Evolutionary conservation across 2,888 invertebrate species (phyloP), one percentile per base, ranked within the genome.

Genomic region (Eristalinus sepulchralis): DNA sequence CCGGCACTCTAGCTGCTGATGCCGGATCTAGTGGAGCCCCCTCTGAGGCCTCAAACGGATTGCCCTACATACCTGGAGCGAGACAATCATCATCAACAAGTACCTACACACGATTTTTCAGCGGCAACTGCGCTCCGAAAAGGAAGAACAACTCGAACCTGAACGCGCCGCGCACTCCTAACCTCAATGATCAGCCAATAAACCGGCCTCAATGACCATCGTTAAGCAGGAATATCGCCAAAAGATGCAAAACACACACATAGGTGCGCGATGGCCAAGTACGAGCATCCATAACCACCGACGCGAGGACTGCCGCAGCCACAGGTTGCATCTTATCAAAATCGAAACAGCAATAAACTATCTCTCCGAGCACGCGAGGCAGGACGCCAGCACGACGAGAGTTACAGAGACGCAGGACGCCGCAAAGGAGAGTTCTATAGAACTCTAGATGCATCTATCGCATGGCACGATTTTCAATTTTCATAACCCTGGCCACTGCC

Each of bases 341-440:
- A 86, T 86, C 86, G 83, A 86, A 86, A 86, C 71, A 62, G 83
- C 86, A 75, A 86, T 86, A 86, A 86, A 86, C 86, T 86, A 86
- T 86, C 83, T 86, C 47, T 78, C 63, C 36, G 31, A 70, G 68
- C 60, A 57, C 31, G 47, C 66, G 67, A 53, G 53, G 77, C 27
- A 55, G 24, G 53, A 36, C 39, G 34, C 36, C 47, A 36, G 62
- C 68, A 24, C 63, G 63, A 20, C 34, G 66, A 34, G 27, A 57
- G 36, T 13, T 5, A 27, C 33, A 13, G 10, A 22, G 33, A 24
- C n/a, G 33, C 17, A 53, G 20, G 17, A 10, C 62, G 55, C 34
- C 75, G 57, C 33, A 24, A n/a, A 20, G 62, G 57, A 72, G 34
- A 64, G 59, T 70, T 66, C 72, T 67, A 63, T 66, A 80, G 66